Conservation (phyloP, 2,113 vertebrate species). For the Salvelinus namaycush region DNA sequence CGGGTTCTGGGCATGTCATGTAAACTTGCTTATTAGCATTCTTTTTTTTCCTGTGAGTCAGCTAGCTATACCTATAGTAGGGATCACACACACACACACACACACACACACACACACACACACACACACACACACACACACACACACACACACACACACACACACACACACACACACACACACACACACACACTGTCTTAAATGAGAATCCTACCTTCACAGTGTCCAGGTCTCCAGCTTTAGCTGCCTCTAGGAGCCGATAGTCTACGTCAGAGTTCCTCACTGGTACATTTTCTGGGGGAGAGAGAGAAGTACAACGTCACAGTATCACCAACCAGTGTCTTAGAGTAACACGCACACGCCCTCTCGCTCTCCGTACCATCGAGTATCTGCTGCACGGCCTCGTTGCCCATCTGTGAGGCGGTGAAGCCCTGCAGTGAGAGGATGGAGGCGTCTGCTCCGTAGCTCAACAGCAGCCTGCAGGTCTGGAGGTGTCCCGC, state of each 20-base stretch:
- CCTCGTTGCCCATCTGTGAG: constrained; percentile 97
- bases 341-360: neutral
- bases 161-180: neutral
- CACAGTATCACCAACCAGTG: neutral
- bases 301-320: neutral
- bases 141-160: neutral
- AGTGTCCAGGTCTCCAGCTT: constrained; percentile 98
- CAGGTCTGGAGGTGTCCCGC: constrained; percentile 96
- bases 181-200: neutral
- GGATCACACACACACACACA: neutral
- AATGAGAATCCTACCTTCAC: constrained; percentile 84
- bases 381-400: constrained; percentile 94
- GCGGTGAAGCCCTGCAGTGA: constrained; percentile 98
- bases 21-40: neutral
- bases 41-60: neutral
- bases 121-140: neutral
- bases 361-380: constrained; percentile 66
- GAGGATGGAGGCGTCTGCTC: constrained; percentile 92
- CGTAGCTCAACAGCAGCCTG: constrained; percentile 88
- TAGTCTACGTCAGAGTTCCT: constrained; percentile 97
- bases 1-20: neutral
- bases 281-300: constrained; percentile 88
- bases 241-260: constrained; percentile 94
- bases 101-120: neutral
- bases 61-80: neutral